These are phyloP conservation scores for Ophiothrix spiculata DNA, from an alignment of 35 echinoderm and acorn worm genomes.

Conservation along the genomic window DNA sequence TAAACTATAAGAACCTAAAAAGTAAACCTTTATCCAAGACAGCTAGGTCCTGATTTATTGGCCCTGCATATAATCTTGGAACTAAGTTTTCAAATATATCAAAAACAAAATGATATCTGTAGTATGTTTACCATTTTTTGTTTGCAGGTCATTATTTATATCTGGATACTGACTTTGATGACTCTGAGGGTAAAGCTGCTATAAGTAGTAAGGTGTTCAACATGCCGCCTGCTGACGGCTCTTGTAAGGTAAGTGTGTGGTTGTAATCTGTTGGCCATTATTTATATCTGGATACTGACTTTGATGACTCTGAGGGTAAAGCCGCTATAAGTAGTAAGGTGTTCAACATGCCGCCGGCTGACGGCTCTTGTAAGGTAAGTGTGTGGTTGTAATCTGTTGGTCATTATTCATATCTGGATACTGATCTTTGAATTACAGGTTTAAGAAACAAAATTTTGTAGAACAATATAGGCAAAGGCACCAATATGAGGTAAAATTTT, in stretches of 20 bases:
- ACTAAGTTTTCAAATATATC: not conserved
- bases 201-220: not conserved
- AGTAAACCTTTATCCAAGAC: too few relatives aligned
- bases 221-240: not conserved
- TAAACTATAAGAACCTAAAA: too few relatives aligned
- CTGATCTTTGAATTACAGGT: too few relatives aligned
- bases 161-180: not conserved
- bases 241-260: not conserved
- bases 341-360: slow-evolving; percentile 1
- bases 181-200: not conserved
- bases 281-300: slow-evolving; percentile 1
- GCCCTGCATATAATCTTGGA: too few relatives aligned
- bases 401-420: not conserved
- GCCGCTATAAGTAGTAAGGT: not conserved
- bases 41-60: too few relatives aligned
- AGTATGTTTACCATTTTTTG: not conserved
- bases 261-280: not conserved
- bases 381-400: not conserved
- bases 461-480: too few relatives aligned
- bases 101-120: not conserved
- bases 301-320: slow-evolving; percentile 1
- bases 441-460: too few relatives aligned
- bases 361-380: slow-evolving; percentile 31
- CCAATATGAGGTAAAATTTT: too few relatives aligned
- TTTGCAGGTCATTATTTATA: not conserved